Percentiles rank a stretch among this genome's conserved stretches.
Evolutionary conservation across 2,888 invertebrate species (phyloP).

Genomic region (Rhimphoctona megacephalus): DNA sequence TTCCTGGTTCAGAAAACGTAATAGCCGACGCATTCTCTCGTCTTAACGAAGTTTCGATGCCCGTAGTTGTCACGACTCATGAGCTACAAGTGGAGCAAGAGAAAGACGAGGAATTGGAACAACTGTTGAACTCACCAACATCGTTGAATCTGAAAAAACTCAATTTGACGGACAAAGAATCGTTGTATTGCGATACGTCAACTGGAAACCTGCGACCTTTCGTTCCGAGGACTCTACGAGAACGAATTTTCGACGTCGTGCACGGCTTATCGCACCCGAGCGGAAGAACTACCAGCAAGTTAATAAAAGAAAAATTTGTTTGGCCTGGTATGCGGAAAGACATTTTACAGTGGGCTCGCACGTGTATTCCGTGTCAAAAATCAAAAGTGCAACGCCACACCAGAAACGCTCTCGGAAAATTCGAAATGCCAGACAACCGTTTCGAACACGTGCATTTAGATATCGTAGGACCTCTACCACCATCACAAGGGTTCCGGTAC

Average conservation of each 20-base stretch:
- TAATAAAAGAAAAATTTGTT: conserved; percentile 70
- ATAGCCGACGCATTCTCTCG: conserved; percentile 71
- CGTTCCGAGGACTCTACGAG: conserved; percentile 57
- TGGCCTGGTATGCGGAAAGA: conserved; percentile 75
- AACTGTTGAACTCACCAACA: conserved; percentile 17
- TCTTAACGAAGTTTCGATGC: conserved; percentile 56
- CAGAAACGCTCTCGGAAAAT: conserved; percentile 60
- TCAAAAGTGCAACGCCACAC: conserved; percentile 76
- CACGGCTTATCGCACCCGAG: conserved; percentile 68
- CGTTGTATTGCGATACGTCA: conserved; percentile 61
- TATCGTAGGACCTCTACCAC: conserved; percentile 65
- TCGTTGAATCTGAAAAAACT: conserved; percentile 47
- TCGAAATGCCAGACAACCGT: conserved; percentile 68
- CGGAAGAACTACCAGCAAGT: conserved; percentile 60
- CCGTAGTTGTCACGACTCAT: conserved; percentile 49
- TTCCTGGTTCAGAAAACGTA: conserved; percentile 65
- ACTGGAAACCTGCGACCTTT: conserved; percentile 60
- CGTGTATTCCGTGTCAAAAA: conserved; percentile 77
- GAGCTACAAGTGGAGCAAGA: conserved; percentile 56
- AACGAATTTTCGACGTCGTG: conserved; percentile 61
- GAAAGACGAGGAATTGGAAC: conserved; percentile 57
- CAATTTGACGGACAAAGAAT: neutral
- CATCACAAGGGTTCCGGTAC: conserved; percentile 54
- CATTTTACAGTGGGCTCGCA: conserved; percentile 72
- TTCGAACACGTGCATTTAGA: conserved; percentile 69